Percentiles rank a stretch among this genome's conserved stretches.
phyloP scores from a whole-genome alignment of 2,888 invertebrate genomes.

The Nephrotoma guestfalica region DNA sequence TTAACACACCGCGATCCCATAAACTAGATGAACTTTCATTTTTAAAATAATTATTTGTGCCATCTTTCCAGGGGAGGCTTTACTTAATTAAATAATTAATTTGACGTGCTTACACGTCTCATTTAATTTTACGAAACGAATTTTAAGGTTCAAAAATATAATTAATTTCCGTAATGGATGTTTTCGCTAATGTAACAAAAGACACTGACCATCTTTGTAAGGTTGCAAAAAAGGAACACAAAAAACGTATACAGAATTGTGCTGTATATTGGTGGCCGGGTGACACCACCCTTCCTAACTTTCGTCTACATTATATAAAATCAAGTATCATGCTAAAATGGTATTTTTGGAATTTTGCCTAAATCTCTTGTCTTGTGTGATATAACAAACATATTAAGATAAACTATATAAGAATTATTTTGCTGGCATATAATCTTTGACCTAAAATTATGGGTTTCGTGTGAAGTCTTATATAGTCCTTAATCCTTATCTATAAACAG shows the following conservation, averaged over 20 bases:
- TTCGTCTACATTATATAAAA: background rate
- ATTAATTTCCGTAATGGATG: background rate
- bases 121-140: background rate
- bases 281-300: background rate
- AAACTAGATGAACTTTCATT: background rate
- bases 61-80: background rate
- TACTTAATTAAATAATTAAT: background rate
- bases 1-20: background rate
- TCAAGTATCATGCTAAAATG: background rate
- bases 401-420: background rate
- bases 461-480: background rate
- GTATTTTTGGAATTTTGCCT: background rate
- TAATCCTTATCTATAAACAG: background rate
- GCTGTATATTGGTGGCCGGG: background rate
- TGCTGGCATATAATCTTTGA: background rate
- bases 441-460: background rate
- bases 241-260: background rate
- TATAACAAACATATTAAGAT: background rate
- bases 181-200: background rate
- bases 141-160: background rate
- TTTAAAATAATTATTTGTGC: background rate
- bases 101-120: background rate
- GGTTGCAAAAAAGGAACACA: background rate
- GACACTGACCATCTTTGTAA: background rate
- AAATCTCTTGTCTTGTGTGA: background rate